A percentile compares a stretch with the other conserved stretches of the same genome.
These are phyloP conservation scores for Beaufortia kweichowensis DNA, from an alignment of 2,113 vertebrate genomes.

Conservation along the genomic window DNA sequence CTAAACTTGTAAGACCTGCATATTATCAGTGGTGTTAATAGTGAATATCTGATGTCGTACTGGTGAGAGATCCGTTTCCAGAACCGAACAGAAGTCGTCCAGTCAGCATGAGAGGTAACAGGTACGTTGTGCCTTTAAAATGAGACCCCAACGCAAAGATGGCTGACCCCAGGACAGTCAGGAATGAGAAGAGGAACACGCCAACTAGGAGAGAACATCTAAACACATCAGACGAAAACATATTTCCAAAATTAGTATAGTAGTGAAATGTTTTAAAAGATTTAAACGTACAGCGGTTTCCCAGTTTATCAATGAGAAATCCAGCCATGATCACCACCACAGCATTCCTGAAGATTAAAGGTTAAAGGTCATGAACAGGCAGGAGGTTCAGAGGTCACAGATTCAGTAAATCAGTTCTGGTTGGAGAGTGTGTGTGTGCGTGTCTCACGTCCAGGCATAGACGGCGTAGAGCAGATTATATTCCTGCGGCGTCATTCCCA, in stretches of 20 bases:
- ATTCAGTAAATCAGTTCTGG: not conserved
- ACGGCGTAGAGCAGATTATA: slow-evolving; percentile 81
- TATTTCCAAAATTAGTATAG: not conserved
- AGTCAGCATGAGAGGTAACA: slow-evolving; percentile 80
- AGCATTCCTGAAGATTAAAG: slow-evolving; percentile 71
- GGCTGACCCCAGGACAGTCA: slow-evolving; percentile 78
- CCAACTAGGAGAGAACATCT: slow-evolving; percentile 65
- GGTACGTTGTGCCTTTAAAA: slow-evolving; percentile 77
- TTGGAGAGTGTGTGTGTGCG: not conserved
- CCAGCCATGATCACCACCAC: slow-evolving; percentile 78
- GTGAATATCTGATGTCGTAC: slow-evolving; percentile 61
- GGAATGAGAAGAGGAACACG: slow-evolving; percentile 79
- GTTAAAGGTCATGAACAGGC: not conserved
- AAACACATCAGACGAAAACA: not conserved
- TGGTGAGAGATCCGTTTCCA: slow-evolving; percentile 79
- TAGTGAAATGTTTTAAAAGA: not conserved
- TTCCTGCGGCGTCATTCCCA: slow-evolving; percentile 81
- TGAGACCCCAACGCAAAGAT: slow-evolving; percentile 82
- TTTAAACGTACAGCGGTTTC: slow-evolving; percentile 78
- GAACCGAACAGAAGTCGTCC: slow-evolving; percentile 81
- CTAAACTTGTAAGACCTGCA: no score
- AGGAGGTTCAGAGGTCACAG: not conserved
- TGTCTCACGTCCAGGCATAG: slow-evolving; percentile 78
- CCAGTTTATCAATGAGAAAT: slow-evolving; percentile 82
- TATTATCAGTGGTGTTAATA: no score